Percentiles rank a stretch among this genome's conserved stretches.
Evolutionary conservation across 2,113 vertebrate species (phyloP).

Genomic region (Dipodomys spectabilis): DNA sequence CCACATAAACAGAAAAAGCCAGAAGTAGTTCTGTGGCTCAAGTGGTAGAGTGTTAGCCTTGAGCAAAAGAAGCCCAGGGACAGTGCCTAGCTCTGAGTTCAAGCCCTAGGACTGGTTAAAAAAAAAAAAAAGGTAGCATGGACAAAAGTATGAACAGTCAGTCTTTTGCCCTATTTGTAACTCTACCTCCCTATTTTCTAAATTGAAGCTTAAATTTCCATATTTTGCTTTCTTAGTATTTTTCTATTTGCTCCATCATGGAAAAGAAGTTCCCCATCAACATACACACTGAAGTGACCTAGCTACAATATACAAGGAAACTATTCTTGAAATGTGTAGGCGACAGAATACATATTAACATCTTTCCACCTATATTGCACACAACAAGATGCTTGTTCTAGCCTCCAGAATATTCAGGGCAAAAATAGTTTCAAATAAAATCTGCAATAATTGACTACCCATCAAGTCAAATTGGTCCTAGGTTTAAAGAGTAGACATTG

Average conservation of each 20-base stretch:
- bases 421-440: conserved; percentile 1
- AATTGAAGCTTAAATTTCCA: background rate
- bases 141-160: background rate
- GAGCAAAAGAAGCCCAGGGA: no score
- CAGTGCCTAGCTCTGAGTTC: no score
- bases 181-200: conserved; percentile 15
- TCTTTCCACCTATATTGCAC: no score
- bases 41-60: no score
- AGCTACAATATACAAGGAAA: background rate
- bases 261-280: background rate
- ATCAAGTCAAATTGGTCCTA: background rate
- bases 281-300: background rate
- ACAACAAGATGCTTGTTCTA: background rate
- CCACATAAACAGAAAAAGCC: no score
- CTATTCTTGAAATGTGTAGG: background rate
- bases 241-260: background rate
- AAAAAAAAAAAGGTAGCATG: background rate
- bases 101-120: no score
- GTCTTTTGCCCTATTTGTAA: background rate
- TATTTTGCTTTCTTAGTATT: background rate
- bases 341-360: background rate
- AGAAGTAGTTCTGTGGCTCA: no score
- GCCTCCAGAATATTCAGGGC: background rate
- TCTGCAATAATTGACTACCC: background rate
- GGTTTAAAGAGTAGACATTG: background rate